phyloP scores from a whole-genome alignment of 2,113 vertebrate species.

The Melanostigma gelatinosum region DNA sequence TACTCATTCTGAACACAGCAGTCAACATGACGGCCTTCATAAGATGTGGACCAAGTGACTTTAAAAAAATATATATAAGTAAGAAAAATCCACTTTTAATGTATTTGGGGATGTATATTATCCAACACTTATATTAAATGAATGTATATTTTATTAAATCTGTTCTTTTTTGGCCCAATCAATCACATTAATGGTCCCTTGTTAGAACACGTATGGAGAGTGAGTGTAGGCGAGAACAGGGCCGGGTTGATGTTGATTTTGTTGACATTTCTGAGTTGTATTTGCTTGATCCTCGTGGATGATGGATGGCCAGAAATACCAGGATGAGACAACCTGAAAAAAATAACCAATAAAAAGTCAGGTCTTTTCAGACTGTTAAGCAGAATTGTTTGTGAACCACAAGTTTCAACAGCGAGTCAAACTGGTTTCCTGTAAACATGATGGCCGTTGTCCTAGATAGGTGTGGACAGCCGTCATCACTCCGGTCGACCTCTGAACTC shows the following conservation, averaged over 20 bases:
- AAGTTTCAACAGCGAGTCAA: conserved; percentile 52
- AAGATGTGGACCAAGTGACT: background rate
- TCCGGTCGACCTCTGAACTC: conserved; percentile 35
- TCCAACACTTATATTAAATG: background rate
- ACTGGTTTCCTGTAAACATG: conserved; percentile 66
- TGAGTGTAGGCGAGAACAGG: background rate
- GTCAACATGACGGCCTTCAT: background rate
- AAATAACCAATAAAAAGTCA: conserved; percentile 8
- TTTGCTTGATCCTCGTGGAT: conserved; percentile 6
- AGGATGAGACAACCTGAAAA: conserved; percentile 22
- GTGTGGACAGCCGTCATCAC: conserved; percentile 64
- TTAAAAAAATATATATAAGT: too few species aligned
- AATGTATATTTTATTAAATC: background rate
- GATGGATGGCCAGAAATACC: conserved; percentile 29
- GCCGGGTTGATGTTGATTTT: background rate
- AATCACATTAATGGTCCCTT: background rate
- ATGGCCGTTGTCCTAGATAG: conserved; percentile 35
- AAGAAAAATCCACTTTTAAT: background rate
- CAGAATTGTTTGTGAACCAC: conserved; percentile 25
- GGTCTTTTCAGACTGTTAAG: conserved; percentile 1
- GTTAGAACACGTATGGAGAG: background rate
- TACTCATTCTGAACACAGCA: background rate
- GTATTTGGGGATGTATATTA: background rate
- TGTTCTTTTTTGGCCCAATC: background rate
- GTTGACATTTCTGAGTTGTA: conserved; percentile 29